Base-by-base conservation (phyloP, 2,797 vertebrate species). In the Sitta carolinensis region DNA sequence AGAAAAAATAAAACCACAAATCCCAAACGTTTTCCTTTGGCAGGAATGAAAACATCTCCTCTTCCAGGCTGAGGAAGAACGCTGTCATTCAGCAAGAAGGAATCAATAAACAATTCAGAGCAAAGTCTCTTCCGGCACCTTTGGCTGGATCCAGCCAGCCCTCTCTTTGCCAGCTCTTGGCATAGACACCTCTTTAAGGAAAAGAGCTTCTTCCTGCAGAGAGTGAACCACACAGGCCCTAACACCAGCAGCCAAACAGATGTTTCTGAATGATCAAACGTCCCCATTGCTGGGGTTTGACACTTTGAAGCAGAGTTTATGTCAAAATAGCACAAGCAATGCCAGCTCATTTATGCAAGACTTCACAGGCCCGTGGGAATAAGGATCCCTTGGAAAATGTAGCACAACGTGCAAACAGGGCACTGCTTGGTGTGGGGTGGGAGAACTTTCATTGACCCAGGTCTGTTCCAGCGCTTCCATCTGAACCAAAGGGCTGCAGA, bases 91-190 rank as follows among this genome's bases (percentile, higher is more conserved):
- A 66, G 47, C 62, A 69, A 83, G 50, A 84, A 89, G 11, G 82
- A 91, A 86, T 81, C 69, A 73, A 88, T 30, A 47, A 34, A 22
- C 30, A 64, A 78, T 75, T 92, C 82, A 85, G 64, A 74, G 34
- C 38, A 64, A 83, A 61, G 30, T 8, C 50, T 91, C 75, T 77
- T 87, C 68, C 11, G 21, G 66, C 23, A 68, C 85, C 27, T 68
- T 40, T 69, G 67, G 42, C 43, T 48, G 40, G 23, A 69, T 63
- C 48, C 7, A 3, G 61, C 36, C 54, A 62, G 11, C 8, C 32
- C 25, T 22, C 29, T 63, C 43, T 52, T 61, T 72, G 50, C 69
- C 89, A 93, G 63, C 63, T 72, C 50, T 68, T 45, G 43, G 58
- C 50, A 81, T 38, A 78, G 27, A 62, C 16, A 66, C 6, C 5